A percentile compares a stretch with the other conserved stretches of the same genome.
Evolutionary conservation across 1,140 invertebrate genomes (phyloP).

Genomic region (Stegodyphus mimosarum): DNA sequence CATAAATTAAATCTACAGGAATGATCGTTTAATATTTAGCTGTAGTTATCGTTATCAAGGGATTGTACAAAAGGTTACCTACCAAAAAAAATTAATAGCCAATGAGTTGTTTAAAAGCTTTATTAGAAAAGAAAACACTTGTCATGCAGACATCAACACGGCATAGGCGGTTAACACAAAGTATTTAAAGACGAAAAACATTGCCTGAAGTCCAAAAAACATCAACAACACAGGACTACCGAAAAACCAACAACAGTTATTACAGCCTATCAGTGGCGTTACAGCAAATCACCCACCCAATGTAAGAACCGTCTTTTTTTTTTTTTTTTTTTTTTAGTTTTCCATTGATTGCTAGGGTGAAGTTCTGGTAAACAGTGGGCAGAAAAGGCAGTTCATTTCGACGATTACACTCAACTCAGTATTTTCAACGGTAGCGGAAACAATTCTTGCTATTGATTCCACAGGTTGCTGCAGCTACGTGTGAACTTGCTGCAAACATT

Average conservation of each 20-base stretch:
- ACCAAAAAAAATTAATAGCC: too few species aligned
- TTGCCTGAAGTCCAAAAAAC: too few species aligned
- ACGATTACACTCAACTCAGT: slow-evolving; percentile 22
- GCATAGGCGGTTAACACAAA: too few species aligned
- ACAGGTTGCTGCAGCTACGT: slow-evolving; percentile 56
- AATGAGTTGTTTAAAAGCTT: too few species aligned
- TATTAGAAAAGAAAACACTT: too few species aligned
- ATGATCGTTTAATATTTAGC: too few species aligned
- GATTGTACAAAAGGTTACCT: too few species aligned
- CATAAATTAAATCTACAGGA: too few species aligned
- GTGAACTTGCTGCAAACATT: slow-evolving; percentile 38
- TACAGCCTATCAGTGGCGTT: slow-evolving; percentile 29
- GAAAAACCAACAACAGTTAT: slow-evolving; percentile 22
- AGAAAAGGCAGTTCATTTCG: slow-evolving; percentile 18
- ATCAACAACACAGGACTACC: too few species aligned
- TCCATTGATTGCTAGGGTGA: slow-evolving; percentile 43
- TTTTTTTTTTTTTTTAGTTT: neutral
- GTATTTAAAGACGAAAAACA: too few species aligned
- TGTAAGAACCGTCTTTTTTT: neutral
- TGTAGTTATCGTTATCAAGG: too few species aligned
- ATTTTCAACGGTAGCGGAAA: slow-evolving; percentile 15
- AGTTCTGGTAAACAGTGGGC: slow-evolving; percentile 22
- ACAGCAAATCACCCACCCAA: slow-evolving; percentile 38
- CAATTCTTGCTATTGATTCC: slow-evolving; percentile 49
- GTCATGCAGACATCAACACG: too few species aligned